phyloP scores from a whole-genome alignment of 1,140 invertebrate genomes.

The Euura lappo region DNA sequence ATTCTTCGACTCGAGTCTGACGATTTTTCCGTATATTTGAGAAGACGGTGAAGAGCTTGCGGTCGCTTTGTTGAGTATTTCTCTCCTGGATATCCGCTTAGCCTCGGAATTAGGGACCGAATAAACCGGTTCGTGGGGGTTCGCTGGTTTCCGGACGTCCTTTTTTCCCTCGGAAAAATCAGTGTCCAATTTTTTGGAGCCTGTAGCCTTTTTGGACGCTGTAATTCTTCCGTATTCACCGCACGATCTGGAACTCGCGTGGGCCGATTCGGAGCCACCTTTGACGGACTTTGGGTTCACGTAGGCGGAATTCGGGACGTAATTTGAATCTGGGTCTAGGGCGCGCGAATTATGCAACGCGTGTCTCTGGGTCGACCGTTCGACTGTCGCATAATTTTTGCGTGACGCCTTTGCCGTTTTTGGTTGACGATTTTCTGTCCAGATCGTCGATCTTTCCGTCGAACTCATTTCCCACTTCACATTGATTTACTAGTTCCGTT shows the following conservation, averaged over 20 bases:
- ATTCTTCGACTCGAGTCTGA: no score
- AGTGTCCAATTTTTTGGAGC: constrained; percentile 8
- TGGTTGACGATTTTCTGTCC: not conserved
- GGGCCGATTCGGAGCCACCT: not conserved
- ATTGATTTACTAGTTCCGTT: no score
- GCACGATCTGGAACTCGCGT: constrained; percentile 28
- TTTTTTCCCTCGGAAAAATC: not conserved
- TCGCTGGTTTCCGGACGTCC: not conserved
- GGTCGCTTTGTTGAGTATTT: not conserved
- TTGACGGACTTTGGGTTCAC: constrained; percentile 16
- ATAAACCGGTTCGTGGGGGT: not conserved
- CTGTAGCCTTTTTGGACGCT: constrained; percentile 25
- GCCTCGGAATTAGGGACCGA: not conserved
- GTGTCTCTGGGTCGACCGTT: constrained; percentile 48
- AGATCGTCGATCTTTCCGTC: not conserved
- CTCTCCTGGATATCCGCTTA: constrained; percentile 9
- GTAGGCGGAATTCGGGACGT: constrained; percentile 33
- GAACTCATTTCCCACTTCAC: not conserved
- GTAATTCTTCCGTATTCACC: constrained; percentile 18
- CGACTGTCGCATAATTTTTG: constrained; percentile 36
- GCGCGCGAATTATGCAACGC: constrained; percentile 50
- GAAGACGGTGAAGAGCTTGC: not conserved
- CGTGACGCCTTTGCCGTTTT: constrained; percentile 35
- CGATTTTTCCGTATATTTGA: not conserved
- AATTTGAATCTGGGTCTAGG: constrained; percentile 49